phyloP scores from a whole-genome alignment of 64 coral and sea anemone genomes.

The Hydrozoanthus tunicans region DNA sequence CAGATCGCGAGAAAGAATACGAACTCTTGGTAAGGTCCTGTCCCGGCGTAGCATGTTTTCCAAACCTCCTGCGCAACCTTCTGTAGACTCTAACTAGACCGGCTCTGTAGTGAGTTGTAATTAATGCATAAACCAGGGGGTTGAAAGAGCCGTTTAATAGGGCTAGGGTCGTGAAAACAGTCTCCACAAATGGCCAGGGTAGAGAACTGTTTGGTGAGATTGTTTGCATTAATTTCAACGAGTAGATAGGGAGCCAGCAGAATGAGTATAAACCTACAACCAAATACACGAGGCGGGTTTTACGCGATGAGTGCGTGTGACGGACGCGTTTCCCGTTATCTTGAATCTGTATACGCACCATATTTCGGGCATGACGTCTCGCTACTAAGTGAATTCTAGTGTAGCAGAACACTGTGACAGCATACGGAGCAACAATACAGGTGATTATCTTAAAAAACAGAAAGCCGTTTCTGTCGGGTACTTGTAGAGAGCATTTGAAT shows the following conservation, averaged over 20 bases:
- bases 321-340: conserved; percentile 66
- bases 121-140: conserved; percentile 82
- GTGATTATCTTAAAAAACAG: conserved; percentile 66
- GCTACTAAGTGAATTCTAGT: conserved; percentile 86
- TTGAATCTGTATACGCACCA: conserved; percentile 85
- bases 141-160: conserved; percentile 82
- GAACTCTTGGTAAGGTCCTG: conserved; percentile 39
- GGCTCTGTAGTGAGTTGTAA: conserved; percentile 80
- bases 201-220: conserved; percentile 30
- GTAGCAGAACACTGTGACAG: conserved; percentile 82
- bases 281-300: conserved; percentile 82
- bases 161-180: conserved; percentile 58
- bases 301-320: conserved; percentile 62
- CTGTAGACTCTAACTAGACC: conserved; percentile 69
- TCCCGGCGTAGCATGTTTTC: not conserved
- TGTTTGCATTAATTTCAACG: conserved; percentile 56
- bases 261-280: conserved; percentile 77
- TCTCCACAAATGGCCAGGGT: conserved; percentile 37
- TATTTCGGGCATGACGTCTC: conserved; percentile 80
- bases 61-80: conserved; percentile 43
- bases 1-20: conserved; percentile 50
- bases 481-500: conserved; percentile 62
- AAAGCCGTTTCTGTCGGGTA: conserved; percentile 59
- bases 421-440: conserved; percentile 64
- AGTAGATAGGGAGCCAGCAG: conserved; percentile 82